These are phyloP conservation scores for Cynoglossus semilaevis DNA, from an alignment of 2,113 vertebrate species.

Conservation along the genomic window DNA sequence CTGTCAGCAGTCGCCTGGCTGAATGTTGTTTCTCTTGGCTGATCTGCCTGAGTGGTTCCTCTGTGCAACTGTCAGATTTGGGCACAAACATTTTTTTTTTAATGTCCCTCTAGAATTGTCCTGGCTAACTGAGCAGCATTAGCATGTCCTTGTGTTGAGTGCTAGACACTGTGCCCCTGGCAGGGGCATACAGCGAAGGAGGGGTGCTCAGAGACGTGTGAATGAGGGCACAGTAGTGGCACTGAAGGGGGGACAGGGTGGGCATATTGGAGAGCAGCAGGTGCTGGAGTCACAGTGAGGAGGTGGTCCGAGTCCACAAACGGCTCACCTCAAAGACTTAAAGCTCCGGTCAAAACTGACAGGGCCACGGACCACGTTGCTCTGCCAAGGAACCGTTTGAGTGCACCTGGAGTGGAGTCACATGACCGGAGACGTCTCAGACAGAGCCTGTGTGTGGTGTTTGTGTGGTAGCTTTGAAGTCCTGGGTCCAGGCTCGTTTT, in stretches of 20 bases:
- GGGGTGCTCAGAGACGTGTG: slow-evolving; percentile 44
- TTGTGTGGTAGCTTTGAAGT: slow-evolving; percentile 66
- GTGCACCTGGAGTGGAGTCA: slow-evolving; percentile 70
- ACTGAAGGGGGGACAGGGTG: slow-evolving; percentile 62
- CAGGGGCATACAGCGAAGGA: slow-evolving; percentile 42
- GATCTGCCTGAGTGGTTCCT: slow-evolving; percentile 28
- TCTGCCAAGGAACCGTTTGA: slow-evolving; percentile 58
- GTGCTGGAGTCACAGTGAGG: slow-evolving; percentile 63
- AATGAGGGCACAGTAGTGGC: slow-evolving; percentile 72
- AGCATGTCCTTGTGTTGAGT: slow-evolving; percentile 52
- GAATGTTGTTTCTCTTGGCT: slow-evolving; percentile 22
- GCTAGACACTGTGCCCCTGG: slow-evolving; percentile 73
- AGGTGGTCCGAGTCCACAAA: slow-evolving; percentile 51
- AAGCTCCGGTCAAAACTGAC: slow-evolving; percentile 57
- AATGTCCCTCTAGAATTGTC: slow-evolving; percentile 51
- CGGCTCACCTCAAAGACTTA: slow-evolving; percentile 42
- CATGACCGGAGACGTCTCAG: slow-evolving; percentile 69
- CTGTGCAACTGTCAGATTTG: slow-evolving; percentile 37
- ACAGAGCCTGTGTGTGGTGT: slow-evolving; percentile 57
- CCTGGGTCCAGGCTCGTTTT: slow-evolving; percentile 45
- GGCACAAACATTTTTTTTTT: slow-evolving; percentile 16
- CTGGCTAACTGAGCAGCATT: slow-evolving; percentile 45
- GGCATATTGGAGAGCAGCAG: slow-evolving; percentile 79
- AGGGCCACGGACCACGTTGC: slow-evolving; percentile 32
- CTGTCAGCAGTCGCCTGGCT: slow-evolving; percentile 24